Base-by-base conservation (phyloP, 1,140 invertebrate species). In the Heterodera carotae region DNA sequence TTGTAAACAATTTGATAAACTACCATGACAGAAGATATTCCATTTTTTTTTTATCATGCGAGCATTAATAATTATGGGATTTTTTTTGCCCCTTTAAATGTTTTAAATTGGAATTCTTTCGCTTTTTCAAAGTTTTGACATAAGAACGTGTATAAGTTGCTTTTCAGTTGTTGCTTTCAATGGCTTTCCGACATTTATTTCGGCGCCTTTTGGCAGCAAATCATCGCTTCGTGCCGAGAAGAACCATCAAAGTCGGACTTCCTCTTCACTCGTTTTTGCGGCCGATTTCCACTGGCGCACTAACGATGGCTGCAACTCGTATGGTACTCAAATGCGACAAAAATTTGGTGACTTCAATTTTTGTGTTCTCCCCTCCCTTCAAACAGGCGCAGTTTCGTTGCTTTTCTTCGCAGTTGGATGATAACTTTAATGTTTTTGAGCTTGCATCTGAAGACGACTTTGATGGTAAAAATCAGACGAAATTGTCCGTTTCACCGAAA, bases 401-500 rank as follows among this genome's bases (percentile, higher is more conserved):
- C 34, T 34, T 56, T 56, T 56, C 48, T 22, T 2, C 48, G 22
- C 48, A 56, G 48, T 56, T 22, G 5, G 48, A 56, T 22, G 4
- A 18, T 56, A n/a, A n/a, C n/a, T 22, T 22, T 12, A 56, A 56
- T 22, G 69, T 80, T 0, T 79, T 79, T 31, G 34, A 60, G 27
- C 18, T 79, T 12, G 59, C 25, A 25, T 62, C 59, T 22, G 77
- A 79, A 15, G 68, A 79, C 18, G 77, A 80, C 1, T 81, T 79
- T 72, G 53, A 80, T 33, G 68, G 79, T 48, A 22, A 12, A 27
- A n/a, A n/a, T n/a, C n/a, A 77, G 76, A n/a, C 34, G 76, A 68
- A 68, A 68, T 2, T 68, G 5, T n/a, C 22, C 12, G 18, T 67
- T 5, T 12, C 5, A 68, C 39, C 6, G 2, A 43, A 43, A 8